Conservation (phyloP, 2,797 vertebrate genomes). For the Sebastes miniatus region DNA sequence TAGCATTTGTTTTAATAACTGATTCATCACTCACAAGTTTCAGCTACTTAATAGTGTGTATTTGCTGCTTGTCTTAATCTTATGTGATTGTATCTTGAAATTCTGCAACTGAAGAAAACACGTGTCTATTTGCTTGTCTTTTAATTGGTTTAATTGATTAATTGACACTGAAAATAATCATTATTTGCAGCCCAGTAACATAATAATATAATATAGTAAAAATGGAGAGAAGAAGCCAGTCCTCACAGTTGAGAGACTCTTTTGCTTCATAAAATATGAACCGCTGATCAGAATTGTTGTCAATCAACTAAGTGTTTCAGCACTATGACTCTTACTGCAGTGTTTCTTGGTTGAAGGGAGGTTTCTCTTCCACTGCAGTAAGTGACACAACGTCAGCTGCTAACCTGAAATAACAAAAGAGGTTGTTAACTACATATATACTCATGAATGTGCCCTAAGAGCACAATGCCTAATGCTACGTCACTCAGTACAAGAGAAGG, state of each 20-base stretch:
- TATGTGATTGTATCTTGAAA: background rate
- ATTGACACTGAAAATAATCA: background rate
- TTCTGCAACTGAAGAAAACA: background rate
- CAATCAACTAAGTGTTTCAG: background rate
- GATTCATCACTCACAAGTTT: background rate
- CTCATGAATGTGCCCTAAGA: constrained; percentile 1
- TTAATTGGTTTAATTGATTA: background rate
- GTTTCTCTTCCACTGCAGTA: background rate
- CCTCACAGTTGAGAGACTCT: background rate
- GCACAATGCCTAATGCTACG: background rate
- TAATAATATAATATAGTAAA: background rate
- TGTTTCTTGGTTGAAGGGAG: background rate
- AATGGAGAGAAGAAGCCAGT: background rate
- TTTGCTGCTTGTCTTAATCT: background rate
- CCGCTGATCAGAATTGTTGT: background rate
- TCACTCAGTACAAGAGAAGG: background rate
- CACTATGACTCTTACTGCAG: background rate
- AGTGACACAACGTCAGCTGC: background rate
- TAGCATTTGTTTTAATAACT: background rate
- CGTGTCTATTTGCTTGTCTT: background rate
- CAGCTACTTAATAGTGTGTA: background rate
- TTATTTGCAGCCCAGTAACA: background rate
- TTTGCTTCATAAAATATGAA: background rate
- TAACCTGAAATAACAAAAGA: background rate
- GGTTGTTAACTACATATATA: background rate